These are phyloP conservation scores for Oryzias curvinotus DNA, from an alignment of 2,113 vertebrate species.

Conservation along the genomic window DNA sequence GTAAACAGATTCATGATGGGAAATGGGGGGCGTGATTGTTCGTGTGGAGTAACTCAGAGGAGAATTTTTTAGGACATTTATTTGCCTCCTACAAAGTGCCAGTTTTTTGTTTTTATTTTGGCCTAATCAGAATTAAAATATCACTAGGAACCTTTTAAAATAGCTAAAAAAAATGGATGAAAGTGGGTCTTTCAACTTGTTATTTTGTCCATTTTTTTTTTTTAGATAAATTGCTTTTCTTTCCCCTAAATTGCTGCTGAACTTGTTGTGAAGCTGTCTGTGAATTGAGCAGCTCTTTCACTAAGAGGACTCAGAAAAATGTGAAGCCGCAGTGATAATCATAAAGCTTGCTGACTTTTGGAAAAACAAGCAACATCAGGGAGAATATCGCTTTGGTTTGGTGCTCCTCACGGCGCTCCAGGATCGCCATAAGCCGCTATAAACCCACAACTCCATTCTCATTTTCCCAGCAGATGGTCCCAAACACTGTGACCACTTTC, in stretches of 20 bases:
- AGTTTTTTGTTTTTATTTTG: too few species aligned
- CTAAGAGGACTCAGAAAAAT: constrained; percentile 49
- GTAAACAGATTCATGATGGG: too few species aligned
- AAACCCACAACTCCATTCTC: constrained; percentile 12
- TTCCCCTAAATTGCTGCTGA: constrained; percentile 23
- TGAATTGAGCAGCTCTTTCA: constrained; percentile 19
- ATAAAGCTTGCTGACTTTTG: constrained; percentile 32
- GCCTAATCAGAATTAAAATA: too few species aligned
- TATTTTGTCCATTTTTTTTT: background rate
- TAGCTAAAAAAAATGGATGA: too few species aligned
- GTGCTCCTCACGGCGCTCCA: constrained; percentile 29
- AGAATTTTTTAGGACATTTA: too few species aligned
- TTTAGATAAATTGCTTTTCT: background rate
- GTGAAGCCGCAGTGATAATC: constrained; percentile 37
- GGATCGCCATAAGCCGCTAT: constrained; percentile 26
- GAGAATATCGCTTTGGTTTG: constrained; percentile 45
- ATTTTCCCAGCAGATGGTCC: constrained; percentile 40
- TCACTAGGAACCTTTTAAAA: too few species aligned
- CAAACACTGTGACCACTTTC: constrained; percentile 36
- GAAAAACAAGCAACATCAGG: constrained; percentile 40
- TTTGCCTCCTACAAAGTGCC: too few species aligned
- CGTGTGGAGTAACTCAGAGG: too few species aligned
- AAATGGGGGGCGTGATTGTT: too few species aligned
- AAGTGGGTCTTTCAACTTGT: too few species aligned
- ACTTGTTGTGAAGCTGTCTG: constrained; percentile 35